Evolutionary conservation across 2,113 vertebrate species (phyloP).

Genomic region (Formicarius rufipectus): DNA sequence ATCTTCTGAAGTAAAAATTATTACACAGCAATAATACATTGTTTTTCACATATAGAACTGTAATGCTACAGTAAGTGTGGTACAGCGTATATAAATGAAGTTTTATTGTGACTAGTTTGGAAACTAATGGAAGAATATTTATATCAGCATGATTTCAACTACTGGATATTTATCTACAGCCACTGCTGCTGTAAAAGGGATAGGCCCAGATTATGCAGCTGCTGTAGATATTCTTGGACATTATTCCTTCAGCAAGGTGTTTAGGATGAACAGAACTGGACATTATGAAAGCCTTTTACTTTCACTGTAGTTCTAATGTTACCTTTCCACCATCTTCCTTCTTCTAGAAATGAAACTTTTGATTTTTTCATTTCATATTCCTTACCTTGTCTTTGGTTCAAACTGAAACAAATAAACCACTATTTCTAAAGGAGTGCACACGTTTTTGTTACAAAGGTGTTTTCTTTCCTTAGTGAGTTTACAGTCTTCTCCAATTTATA

Average conservation of each 20-base stretch:
- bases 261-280: not conserved
- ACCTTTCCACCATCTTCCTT: not conserved
- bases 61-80: not conserved
- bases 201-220: fast-evolving
- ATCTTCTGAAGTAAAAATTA: not conserved
- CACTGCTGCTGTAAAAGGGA: not conserved
- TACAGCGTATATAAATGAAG: not conserved
- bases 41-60: not conserved
- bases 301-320: not conserved
- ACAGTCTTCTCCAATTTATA: not conserved
- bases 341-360: not conserved
- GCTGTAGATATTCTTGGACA: not conserved
- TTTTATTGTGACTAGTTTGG: not conserved
- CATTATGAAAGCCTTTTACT: not conserved
- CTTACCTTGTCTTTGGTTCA: not conserved
- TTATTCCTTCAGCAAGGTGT: not conserved
- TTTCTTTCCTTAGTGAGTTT: slow-evolving; percentile 16
- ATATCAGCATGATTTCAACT: not conserved
- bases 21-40: not conserved
- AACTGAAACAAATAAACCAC: not conserved
- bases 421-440: not conserved
- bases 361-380: not conserved
- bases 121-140: not conserved
- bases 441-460: not conserved
- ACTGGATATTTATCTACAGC: not conserved